phyloP scores from a whole-genome alignment of 1,140 invertebrate genomes.

The Diabrotica virgifera region DNA sequence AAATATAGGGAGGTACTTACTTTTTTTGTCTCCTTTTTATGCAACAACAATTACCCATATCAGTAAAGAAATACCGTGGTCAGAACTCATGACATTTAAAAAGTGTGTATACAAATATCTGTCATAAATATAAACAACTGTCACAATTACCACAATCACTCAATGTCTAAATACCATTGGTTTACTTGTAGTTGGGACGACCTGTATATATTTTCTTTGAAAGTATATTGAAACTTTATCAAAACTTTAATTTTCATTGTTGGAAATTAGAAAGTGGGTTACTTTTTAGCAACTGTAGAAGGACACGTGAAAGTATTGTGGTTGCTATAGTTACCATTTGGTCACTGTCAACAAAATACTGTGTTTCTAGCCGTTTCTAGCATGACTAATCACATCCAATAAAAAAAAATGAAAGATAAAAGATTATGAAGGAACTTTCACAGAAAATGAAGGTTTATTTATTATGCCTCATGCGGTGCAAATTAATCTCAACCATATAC shows the following conservation, averaged over 20 bases:
- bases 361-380: too few species aligned
- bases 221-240: not conserved
- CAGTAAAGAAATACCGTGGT: constrained; percentile 3
- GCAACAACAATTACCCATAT: constrained; percentile 43
- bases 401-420: too few species aligned
- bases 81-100: constrained; percentile 6
- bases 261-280: too few species aligned
- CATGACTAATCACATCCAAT: too few species aligned
- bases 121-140: constrained; percentile 8
- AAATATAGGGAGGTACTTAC: constrained; percentile 21
- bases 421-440: too few species aligned
- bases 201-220: too few species aligned
- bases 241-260: too few species aligned
- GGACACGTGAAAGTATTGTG: not conserved
- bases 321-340: not conserved
- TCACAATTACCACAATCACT: not conserved
- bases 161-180: not conserved
- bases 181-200: too few species aligned
- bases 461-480: too few species aligned
- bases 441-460: too few species aligned
- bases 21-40: constrained; percentile 33
- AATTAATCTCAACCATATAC: too few species aligned
- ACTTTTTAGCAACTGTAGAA: too few species aligned
- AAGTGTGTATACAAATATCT: not conserved
- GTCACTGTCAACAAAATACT: not conserved